A percentile compares a stretch with the other conserved stretches of the same genome.
phyloP scores from a whole-genome alignment of 2,113 vertebrate species.

The Rhynchomys soricoides region DNA sequence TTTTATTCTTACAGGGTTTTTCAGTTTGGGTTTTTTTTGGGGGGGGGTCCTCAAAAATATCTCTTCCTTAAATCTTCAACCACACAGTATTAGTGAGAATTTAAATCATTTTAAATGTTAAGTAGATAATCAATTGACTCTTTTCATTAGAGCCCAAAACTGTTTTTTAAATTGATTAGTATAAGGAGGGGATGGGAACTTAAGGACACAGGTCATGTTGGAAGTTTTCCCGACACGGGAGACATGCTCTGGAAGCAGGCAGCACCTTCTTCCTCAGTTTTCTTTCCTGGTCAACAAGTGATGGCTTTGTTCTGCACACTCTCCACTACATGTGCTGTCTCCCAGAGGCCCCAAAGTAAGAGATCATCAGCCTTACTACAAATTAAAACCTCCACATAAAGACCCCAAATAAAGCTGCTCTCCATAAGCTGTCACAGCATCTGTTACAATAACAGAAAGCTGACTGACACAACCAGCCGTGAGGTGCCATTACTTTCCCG shows the following conservation, averaged over 20 bases:
- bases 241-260: not conserved
- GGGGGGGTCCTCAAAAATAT: not conserved
- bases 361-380: not conserved
- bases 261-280: not conserved
- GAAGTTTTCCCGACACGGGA: not conserved
- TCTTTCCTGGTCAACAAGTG: not conserved
- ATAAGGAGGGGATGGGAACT: not conserved
- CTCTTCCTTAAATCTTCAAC: not conserved
- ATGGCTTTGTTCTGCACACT: not conserved
- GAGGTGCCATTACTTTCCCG: not conserved
- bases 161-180: not conserved
- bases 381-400: not conserved
- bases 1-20: not conserved
- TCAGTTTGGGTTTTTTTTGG: no score
- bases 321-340: not conserved
- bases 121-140: not conserved
- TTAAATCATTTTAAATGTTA: slow-evolving; percentile 22
- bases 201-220: not conserved
- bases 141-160: not conserved
- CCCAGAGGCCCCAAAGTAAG: not conserved
- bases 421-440: not conserved
- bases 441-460: not conserved
- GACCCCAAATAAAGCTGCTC: not conserved
- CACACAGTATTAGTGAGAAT: not conserved
- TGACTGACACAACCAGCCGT: not conserved